A percentile compares a stretch with the other conserved stretches of the same genome.
Conservation (phyloP, 2,888 invertebrate species). For the Troglohyphantes excavatus region DNA sequence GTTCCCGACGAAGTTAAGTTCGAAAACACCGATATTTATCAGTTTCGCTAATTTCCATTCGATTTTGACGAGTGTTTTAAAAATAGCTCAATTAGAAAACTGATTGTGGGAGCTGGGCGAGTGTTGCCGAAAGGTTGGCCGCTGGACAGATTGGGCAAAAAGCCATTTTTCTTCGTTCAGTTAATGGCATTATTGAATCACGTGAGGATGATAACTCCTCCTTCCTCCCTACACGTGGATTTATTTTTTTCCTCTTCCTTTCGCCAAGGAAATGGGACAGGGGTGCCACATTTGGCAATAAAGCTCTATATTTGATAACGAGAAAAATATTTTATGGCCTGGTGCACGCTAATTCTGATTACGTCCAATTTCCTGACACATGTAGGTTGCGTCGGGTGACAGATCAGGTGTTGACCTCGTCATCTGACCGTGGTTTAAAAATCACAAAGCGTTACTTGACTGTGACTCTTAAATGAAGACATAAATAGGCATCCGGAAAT, state of each 20-base stretch:
- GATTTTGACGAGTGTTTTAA: background rate
- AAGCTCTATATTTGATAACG: too few species aligned
- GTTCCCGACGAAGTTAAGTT: background rate
- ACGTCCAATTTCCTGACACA: too few species aligned
- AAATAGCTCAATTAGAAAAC: background rate
- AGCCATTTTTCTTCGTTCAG: constrained; percentile 59
- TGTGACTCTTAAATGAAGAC: too few species aligned
- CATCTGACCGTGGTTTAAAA: too few species aligned
- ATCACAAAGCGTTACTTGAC: too few species aligned
- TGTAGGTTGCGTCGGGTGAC: too few species aligned
- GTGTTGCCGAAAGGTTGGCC: background rate
- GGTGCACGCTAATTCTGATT: too few species aligned
- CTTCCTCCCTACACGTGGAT: constrained; percentile 43
- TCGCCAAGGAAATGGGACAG: background rate
- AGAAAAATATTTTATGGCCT: too few species aligned
- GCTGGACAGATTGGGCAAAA: constrained; percentile 55
- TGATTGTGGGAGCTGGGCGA: background rate
- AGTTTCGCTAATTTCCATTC: background rate
- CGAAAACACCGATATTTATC: background rate
- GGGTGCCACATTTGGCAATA: constrained; percentile 28
- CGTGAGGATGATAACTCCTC: constrained; percentile 62
- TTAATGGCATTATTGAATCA: constrained; percentile 72
- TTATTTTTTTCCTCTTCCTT: constrained; percentile 35
- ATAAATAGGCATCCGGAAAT: too few species aligned
- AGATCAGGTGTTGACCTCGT: too few species aligned